Evolutionary conservation across 2,888 invertebrate species (phyloP), one percentile per base, ranked within the genome.

Genomic region (Leistus spinibarbis): DNA sequence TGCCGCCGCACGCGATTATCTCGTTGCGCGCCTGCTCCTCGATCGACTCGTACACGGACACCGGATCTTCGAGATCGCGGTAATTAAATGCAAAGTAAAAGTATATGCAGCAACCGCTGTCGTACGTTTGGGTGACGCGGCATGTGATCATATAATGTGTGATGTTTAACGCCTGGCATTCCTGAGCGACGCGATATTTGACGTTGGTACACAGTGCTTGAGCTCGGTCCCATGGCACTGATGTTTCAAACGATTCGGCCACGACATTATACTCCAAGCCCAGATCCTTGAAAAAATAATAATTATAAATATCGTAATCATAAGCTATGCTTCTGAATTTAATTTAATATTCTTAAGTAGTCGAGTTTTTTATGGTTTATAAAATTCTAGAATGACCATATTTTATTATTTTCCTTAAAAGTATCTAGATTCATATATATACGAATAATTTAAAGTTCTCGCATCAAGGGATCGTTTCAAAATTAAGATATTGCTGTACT

Each of bases 201-300:
- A 98, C 98, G 87, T 97, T 97, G 70, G 90, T 88, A 83, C 98
- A 98, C 54, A 99, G 87, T 16, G 91, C 87, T 24, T 92, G 86
- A 10, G 96, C 91, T 70, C 95, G 91, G 86, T 97, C 96, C 99
- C 99, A 99, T 0, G 99, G 95, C 1, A 98, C 98, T 0, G 99
- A 99, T 0, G 99, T 99, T 87, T 99, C 99, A 87, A 99, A 99
- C 0, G 98, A 98, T 85, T 99, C 99, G 0, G 97, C 94, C 1
- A 98, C 92, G 17, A 98, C 90, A 79, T 91, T 90, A 84, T 93
- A 95, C 72, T 96, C 93, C 78, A 99, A 88, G 0, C 93, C 98
- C 67, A 98, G 87, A 84, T 99, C 99, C 96, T 96, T 85, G 5
- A 85, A 86, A 76, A 76, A 79, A 77, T 63, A 10, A 40, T 40